A percentile compares a stretch with the other conserved stretches of the same genome.
These are phyloP conservation scores for Cyprinella venusta DNA, from an alignment of 2,797 vertebrate genomes.

Conservation along the genomic window DNA sequence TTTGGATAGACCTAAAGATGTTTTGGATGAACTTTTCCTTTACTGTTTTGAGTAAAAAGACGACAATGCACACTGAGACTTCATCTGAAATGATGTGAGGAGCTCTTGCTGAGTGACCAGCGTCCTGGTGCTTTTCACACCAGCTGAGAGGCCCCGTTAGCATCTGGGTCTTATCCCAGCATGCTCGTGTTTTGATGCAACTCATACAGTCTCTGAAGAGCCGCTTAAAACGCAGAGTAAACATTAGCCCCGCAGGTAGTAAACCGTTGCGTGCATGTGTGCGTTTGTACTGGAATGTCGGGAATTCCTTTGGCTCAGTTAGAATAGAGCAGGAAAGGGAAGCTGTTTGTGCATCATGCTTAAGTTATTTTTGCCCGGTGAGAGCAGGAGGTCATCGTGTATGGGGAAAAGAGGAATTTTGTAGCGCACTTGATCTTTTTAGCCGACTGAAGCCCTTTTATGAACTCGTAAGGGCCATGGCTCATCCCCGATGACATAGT, in stretches of 20 bases:
- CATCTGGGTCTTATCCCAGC: conserved; percentile 36
- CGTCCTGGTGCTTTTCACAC: not conserved
- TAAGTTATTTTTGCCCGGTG: conserved; percentile 80
- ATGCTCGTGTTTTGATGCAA: conserved; percentile 32
- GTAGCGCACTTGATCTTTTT: conserved; percentile 63
- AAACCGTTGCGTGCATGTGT: conserved; percentile 39
- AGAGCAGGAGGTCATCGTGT: conserved; percentile 74
- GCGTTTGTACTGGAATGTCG: conserved; percentile 52
- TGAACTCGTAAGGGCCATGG: conserved; percentile 40
- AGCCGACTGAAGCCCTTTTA: conserved; percentile 61
- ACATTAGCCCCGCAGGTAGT: conserved; percentile 51
- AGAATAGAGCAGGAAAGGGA: conserved; percentile 77
- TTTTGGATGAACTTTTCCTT: not conserved
- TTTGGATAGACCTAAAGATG: not conserved
- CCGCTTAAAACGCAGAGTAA: conserved; percentile 24
- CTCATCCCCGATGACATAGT: conserved; percentile 28
- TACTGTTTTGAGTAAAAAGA: not conserved
- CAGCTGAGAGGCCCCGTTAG: not conserved
- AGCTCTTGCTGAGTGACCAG: conserved; percentile 1
- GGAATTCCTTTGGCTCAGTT: conserved; percentile 64
- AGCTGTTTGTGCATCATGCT: conserved; percentile 67
- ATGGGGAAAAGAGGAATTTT: conserved; percentile 73
- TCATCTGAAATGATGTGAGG: not conserved
- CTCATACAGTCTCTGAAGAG: conserved; percentile 43
- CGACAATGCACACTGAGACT: not conserved